Percentiles rank a stretch among this genome's conserved stretches.
Evolutionary conservation across 2,113 vertebrate genomes (phyloP).

Genomic region (Choloepus hoffmanni): DNA sequence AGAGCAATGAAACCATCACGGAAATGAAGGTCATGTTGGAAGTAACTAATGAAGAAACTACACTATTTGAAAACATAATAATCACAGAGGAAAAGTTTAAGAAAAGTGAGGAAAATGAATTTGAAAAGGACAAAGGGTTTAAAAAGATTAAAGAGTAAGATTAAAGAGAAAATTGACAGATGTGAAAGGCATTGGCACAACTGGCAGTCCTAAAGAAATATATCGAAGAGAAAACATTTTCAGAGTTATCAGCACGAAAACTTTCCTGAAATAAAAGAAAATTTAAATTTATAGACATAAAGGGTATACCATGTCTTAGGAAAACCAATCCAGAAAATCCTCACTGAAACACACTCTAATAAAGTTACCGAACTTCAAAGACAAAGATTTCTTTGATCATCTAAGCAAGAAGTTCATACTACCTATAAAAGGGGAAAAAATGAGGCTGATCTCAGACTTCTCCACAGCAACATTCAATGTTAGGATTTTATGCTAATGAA

Average conservation of each 20-base stretch:
- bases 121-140: background rate
- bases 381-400: background rate
- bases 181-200: background rate
- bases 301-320: background rate
- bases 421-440: background rate
- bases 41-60: background rate
- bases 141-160: background rate
- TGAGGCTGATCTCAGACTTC: background rate
- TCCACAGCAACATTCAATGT: background rate
- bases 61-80: background rate
- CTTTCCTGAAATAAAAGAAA: constrained; percentile 45
- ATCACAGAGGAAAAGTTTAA: background rate
- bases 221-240: background rate
- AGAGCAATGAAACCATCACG: background rate
- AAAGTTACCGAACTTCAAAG: constrained; percentile 1
- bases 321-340: constrained; percentile 49
- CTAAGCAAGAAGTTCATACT: background rate
- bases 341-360: background rate
- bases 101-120: background rate
- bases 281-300: background rate
- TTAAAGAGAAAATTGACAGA: background rate
- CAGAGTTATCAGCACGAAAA: background rate
- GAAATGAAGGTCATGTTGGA: background rate
- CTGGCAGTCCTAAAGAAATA: background rate
- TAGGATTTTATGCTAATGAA: background rate